These are phyloP conservation scores for Pseudochromis fuscus DNA, from an alignment of 2,797 vertebrate genomes.

Conservation along the genomic window DNA sequence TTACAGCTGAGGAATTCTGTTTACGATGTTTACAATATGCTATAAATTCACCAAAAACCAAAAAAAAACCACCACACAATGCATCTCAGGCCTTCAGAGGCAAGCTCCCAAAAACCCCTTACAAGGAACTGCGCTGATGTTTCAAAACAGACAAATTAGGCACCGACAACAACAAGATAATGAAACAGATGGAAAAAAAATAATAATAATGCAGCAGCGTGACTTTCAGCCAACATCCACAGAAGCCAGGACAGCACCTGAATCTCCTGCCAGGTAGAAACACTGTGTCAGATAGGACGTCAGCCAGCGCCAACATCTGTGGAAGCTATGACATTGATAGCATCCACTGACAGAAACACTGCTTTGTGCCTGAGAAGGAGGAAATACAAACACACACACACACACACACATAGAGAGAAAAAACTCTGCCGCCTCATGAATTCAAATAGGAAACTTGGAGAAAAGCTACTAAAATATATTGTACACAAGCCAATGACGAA, in stretches of 20 bases:
- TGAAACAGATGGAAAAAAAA: constrained; percentile 37
- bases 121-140: neutral
- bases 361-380: constrained; percentile 18
- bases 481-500: too few species aligned
- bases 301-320: constrained; percentile 56
- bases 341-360: constrained; percentile 10
- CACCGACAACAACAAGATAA: constrained; percentile 21
- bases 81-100: neutral
- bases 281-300: constrained; percentile 47
- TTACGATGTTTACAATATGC: constrained; percentile 5
- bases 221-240: constrained; percentile 43
- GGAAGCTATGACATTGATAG: constrained; percentile 34
- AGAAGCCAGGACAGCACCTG: constrained; percentile 41
- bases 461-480: too few species aligned
- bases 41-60: constrained; percentile 3
- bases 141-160: constrained; percentile 32
- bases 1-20: neutral
- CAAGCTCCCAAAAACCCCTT: neutral
- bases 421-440: neutral
- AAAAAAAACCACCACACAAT: neutral
- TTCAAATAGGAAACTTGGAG: too few species aligned
- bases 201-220: constrained; percentile 2
- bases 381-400: neutral
- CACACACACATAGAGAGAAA: neutral
- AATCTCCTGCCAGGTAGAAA: constrained; percentile 51